Evolutionary conservation across 2,797 vertebrate species (phyloP).

Genomic region (Enteromius thamalakanensis): DNA sequence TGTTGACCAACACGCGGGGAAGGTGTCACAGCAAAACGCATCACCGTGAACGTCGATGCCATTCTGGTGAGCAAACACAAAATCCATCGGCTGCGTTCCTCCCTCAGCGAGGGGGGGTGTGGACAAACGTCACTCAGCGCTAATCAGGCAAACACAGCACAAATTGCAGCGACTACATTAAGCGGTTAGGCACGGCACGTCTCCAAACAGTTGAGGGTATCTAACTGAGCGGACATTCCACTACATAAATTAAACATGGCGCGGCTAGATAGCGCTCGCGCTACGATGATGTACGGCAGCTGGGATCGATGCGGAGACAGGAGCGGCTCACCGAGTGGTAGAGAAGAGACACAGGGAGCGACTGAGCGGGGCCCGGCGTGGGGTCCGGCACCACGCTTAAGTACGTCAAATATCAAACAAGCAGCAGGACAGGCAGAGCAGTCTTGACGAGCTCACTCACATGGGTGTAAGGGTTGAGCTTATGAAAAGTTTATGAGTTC

Average conservation of each 20-base stretch:
- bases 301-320: slow-evolving; percentile 58
- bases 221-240: slow-evolving; percentile 71
- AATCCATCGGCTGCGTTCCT: slow-evolving; percentile 39
- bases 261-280: slow-evolving; percentile 47
- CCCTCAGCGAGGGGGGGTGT: slow-evolving; percentile 49
- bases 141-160: slow-evolving; percentile 79
- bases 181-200: slow-evolving; percentile 76
- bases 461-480: slow-evolving; percentile 70
- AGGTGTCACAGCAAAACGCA: slow-evolving; percentile 16
- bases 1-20: slow-evolving; percentile 5
- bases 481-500: slow-evolving; percentile 81
- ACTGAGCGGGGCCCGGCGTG: slow-evolving; percentile 42
- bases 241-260: slow-evolving; percentile 78
- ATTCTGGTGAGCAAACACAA: slow-evolving; percentile 54
- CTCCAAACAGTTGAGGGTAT: slow-evolving; percentile 78
- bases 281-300: slow-evolving; percentile 61
- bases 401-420: slow-evolving; percentile 48
- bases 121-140: slow-evolving; percentile 65
- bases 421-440: slow-evolving; percentile 48
- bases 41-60: slow-evolving; percentile 28
- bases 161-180: slow-evolving; percentile 80
- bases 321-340: slow-evolving; percentile 42
- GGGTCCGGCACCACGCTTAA: slow-evolving; percentile 54
- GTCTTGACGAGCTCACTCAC: slow-evolving; percentile 57
- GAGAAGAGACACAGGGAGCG: slow-evolving; percentile 33